phyloP scores from a whole-genome alignment of 2,113 vertebrate species.

The Vidua macroura region DNA sequence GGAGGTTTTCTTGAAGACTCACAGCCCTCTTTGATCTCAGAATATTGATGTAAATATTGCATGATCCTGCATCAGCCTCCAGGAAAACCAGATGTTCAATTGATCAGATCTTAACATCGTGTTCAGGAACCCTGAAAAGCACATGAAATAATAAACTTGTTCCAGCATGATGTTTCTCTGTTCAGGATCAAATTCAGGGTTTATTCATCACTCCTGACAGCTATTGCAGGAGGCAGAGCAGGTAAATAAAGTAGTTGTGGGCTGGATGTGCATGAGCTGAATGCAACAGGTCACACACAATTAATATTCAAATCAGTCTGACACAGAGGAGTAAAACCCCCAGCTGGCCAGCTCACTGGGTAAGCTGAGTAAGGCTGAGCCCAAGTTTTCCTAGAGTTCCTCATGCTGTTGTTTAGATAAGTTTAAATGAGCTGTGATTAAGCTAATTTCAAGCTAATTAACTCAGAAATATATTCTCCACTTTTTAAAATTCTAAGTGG shows the following conservation, averaged over 20 bases:
- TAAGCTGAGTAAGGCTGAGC: slow-evolving; percentile 44
- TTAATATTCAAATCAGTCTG: slow-evolving; percentile 34
- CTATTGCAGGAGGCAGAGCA: background rate
- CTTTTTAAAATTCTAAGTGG: slow-evolving; percentile 79
- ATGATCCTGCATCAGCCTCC: slow-evolving; percentile 27
- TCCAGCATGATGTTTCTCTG: slow-evolving; percentile 50
- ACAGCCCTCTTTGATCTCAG: slow-evolving; percentile 4
- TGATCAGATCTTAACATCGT: slow-evolving; percentile 19
- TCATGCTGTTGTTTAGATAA: slow-evolving; percentile 83
- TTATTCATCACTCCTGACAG: slow-evolving; percentile 22
- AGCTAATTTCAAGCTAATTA: slow-evolving; percentile 86
- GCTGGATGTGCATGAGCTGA: background rate
- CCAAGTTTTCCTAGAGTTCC: slow-evolving; percentile 74
- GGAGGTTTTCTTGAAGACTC: background rate
- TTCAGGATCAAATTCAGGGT: slow-evolving; percentile 5
- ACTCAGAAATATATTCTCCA: slow-evolving; percentile 82
- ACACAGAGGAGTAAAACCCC: background rate
- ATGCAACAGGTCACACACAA: background rate
- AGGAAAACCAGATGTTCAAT: slow-evolving; percentile 34
- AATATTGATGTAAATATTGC: slow-evolving; percentile 37
- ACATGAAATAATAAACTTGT: slow-evolving; percentile 65
- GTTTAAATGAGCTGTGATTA: slow-evolving; percentile 89
- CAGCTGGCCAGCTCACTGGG: background rate
- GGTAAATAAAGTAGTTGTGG: background rate
- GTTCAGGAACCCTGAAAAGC: slow-evolving; percentile 53